Percentiles rank a stretch among this genome's conserved stretches.
Evolutionary conservation across 2,113 vertebrate genomes (phyloP).

Genomic region (Hypanus sabinus): DNA sequence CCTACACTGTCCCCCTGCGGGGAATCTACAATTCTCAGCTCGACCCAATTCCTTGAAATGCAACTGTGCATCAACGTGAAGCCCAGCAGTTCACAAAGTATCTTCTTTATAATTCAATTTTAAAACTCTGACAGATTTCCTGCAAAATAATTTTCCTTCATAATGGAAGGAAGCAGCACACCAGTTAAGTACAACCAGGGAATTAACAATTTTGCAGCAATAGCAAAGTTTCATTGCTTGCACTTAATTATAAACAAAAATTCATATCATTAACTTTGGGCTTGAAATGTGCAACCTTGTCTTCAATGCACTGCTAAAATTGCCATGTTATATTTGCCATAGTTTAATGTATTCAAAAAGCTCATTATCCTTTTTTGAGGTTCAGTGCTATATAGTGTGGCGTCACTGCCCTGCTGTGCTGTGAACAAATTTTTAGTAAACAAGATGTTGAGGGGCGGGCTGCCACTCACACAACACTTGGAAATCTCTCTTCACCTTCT

Average conservation of each 20-base stretch:
- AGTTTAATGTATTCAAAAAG: slow-evolving; percentile 72
- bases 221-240: background rate
- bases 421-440: slow-evolving; percentile 72
- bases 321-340: slow-evolving; percentile 54
- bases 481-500: slow-evolving; percentile 25
- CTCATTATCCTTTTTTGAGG: slow-evolving; percentile 71
- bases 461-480: slow-evolving; percentile 9
- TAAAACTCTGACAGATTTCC: background rate
- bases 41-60: no score
- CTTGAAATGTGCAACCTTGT: slow-evolving; percentile 72
- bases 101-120: background rate
- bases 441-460: slow-evolving; percentile 50
- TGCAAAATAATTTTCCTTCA: background rate
- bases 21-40: background rate
- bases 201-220: background rate
- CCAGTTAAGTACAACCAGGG: no score
- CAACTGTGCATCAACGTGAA: background rate
- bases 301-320: slow-evolving; percentile 77
- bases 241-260: slow-evolving; percentile 40
- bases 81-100: background rate
- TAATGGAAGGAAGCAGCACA: background rate
- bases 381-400: slow-evolving; percentile 61
- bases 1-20: background rate
- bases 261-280: slow-evolving; percentile 57
- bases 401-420: slow-evolving; percentile 76